These are phyloP conservation scores for Scelioninae gen. 1 DNA, from an alignment of 2,888 invertebrate genomes.

Conservation along the genomic window DNA sequence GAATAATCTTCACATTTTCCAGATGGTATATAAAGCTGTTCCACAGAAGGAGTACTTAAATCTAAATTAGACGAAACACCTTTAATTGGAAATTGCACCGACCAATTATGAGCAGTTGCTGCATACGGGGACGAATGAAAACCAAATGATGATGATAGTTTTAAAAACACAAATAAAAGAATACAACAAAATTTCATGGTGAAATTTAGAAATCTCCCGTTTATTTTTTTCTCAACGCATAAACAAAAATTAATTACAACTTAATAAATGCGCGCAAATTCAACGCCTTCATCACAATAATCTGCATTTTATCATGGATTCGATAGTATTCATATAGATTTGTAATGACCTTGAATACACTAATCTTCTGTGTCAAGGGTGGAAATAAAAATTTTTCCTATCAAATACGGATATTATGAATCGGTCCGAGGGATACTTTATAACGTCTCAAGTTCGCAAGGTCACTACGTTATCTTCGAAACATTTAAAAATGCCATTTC, in stretches of 20 bases:
- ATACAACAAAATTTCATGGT: constrained; percentile 21
- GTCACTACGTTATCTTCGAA: constrained; percentile 52
- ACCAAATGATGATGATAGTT: constrained; percentile 22
- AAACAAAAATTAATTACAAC: constrained; percentile 12
- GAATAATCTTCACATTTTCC: constrained; percentile 75
- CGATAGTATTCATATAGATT: constrained; percentile 61
- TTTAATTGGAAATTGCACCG: constrained; percentile 59
- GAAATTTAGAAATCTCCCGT: neutral
- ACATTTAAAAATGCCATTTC: constrained; percentile 33
- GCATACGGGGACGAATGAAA: constrained; percentile 49
- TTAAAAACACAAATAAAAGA: constrained; percentile 17
- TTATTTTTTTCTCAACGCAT: neutral
- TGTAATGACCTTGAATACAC: constrained; percentile 42
- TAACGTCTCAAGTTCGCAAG: constrained; percentile 64
- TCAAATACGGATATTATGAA: constrained; percentile 69
- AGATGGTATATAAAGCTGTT: constrained; percentile 71
- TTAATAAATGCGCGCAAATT: constrained; percentile 24
- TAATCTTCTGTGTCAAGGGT: constrained; percentile 67
- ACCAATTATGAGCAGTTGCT: constrained; percentile 50
- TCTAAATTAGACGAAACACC: constrained; percentile 71
- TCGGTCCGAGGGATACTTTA: constrained; percentile 45
- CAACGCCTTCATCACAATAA: constrained; percentile 44
- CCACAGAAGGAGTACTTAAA: constrained; percentile 63
- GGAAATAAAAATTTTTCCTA: constrained; percentile 63
- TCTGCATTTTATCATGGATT: constrained; percentile 52